These are phyloP conservation scores for Forbesichthys agassizii DNA, from an alignment of 2,113 vertebrate species.

Conservation along the genomic window DNA sequence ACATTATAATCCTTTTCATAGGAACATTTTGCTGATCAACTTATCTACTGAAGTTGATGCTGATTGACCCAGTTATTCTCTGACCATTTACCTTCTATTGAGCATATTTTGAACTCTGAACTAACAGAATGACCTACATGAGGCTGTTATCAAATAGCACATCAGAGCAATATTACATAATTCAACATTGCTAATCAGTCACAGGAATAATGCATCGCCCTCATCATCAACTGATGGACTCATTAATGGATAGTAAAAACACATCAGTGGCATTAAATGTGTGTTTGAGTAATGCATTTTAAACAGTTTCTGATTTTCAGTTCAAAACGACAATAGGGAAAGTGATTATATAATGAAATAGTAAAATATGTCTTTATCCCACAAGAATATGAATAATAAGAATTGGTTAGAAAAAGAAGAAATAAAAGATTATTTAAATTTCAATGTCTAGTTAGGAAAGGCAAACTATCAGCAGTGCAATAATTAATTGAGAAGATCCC, in stretches of 20 bases:
- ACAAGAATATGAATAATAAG: conserved; percentile 10
- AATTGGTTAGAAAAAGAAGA: conserved; percentile 26
- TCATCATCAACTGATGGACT: neutral
- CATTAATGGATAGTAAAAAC: neutral
- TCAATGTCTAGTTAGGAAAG: too few relatives aligned
- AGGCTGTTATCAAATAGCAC: neutral
- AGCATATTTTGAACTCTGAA: too few relatives aligned
- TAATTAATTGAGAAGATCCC: too few relatives aligned
- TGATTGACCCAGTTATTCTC: too few relatives aligned
- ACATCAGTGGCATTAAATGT: neutral
- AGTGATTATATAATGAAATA: conserved; percentile 38
- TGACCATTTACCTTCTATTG: too few relatives aligned
- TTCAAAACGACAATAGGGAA: conserved; percentile 27
- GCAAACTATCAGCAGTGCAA: too few relatives aligned
- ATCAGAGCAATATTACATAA: neutral
- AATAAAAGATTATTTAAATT: neutral
- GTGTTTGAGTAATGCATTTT: neutral
- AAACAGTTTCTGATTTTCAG: conserved; percentile 3
- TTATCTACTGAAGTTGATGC: too few relatives aligned
- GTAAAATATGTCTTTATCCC: conserved; percentile 22
- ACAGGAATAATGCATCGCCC: neutral
- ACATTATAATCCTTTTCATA: too few relatives aligned
- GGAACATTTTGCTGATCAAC: too few relatives aligned
- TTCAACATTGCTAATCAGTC: neutral
- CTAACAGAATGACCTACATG: neutral